A percentile compares a stretch with the other conserved stretches of the same genome.
These are phyloP conservation scores for Leptarthrus brevirostris DNA, from an alignment of 2,888 invertebrate species.

Conservation along the genomic window DNA sequence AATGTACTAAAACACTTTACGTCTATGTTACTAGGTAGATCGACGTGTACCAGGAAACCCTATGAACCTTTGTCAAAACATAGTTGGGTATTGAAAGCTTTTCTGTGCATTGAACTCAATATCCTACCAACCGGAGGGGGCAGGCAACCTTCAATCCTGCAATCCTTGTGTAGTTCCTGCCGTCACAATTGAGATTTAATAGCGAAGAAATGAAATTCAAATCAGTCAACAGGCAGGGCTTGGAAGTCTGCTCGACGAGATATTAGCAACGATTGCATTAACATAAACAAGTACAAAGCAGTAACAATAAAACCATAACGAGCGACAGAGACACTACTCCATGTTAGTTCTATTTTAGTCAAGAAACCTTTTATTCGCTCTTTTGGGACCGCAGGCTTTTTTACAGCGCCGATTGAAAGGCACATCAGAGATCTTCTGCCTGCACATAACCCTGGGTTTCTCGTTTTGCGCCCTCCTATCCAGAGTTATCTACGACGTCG, in stretches of 20 bases:
- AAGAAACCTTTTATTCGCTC: slow-evolving; percentile 24
- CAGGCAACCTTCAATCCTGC: not conserved
- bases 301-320: slow-evolving; percentile 40
- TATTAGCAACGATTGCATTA: slow-evolving; percentile 38
- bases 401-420: slow-evolving; percentile 26
- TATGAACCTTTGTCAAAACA: not conserved
- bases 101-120: slow-evolving; percentile 31
- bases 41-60: not conserved
- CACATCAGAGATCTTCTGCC: slow-evolving; percentile 21
- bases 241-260: not conserved
- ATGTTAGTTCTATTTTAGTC: slow-evolving; percentile 3
- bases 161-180: slow-evolving; percentile 8
- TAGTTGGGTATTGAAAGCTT: not conserved
- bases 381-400: slow-evolving; percentile 39
- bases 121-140: not conserved
- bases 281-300: slow-evolving; percentile 34
- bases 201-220: slow-evolving; percentile 32
- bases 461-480: not conserved
- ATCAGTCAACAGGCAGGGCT: slow-evolving; percentile 29
- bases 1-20: not conserved
- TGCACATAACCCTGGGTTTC: not conserved
- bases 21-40: too few relatives aligned
- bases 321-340: slow-evolving; percentile 13
- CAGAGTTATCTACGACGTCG: not conserved
- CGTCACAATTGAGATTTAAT: slow-evolving; percentile 35